A percentile compares a stretch with the other conserved stretches of the same genome.
Conservation (phyloP, 2,888 invertebrate genomes). For the Leucophenga maculata region DNA sequence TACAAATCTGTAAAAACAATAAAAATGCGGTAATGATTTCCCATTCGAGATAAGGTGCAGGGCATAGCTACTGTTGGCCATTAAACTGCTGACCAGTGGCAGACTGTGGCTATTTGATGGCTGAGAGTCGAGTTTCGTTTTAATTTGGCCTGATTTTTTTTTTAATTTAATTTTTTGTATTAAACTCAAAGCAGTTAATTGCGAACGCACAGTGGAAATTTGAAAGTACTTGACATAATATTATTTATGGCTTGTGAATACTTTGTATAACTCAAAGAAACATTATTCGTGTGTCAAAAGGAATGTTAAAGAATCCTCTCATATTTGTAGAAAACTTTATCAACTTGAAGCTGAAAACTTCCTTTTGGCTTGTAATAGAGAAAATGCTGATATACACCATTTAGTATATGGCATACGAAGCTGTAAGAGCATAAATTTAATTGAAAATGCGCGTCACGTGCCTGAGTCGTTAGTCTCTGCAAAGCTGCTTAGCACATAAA, state of each 20-base stretch:
- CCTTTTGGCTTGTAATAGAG: slow-evolving; percentile 58
- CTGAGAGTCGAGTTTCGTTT: slow-evolving; percentile 26
- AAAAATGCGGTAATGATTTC: slow-evolving; percentile 61
- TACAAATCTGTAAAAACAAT: slow-evolving; percentile 52
- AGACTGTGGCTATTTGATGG: slow-evolving; percentile 10
- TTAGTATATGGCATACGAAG: too few relatives aligned
- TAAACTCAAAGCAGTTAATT: too few relatives aligned
- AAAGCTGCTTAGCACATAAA: slow-evolving; percentile 4
- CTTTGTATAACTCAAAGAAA: too few relatives aligned
- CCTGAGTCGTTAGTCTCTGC: slow-evolving; percentile 63
- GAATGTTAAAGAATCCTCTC: too few relatives aligned
- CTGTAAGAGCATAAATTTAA: slow-evolving; percentile 61
- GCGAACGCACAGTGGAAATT: too few relatives aligned
- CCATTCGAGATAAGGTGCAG: slow-evolving; percentile 60
- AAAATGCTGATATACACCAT: slow-evolving; percentile 62
- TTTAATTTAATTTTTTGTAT: slow-evolving; percentile 16
- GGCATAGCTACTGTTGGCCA: slow-evolving; percentile 42
- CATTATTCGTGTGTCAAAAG: too few relatives aligned
- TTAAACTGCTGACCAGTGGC: slow-evolving; percentile 35
- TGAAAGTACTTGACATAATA: too few relatives aligned
- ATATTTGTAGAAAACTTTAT: too few relatives aligned
- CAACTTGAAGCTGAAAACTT: slow-evolving; percentile 26
- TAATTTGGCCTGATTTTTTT: slow-evolving; percentile 53
- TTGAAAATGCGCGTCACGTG: slow-evolving; percentile 68
- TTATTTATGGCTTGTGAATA: too few relatives aligned